A percentile compares a stretch with the other conserved stretches of the same genome.
Conservation (phyloP, 1,140 invertebrate species). For the Bombus sylvicola region DNA sequence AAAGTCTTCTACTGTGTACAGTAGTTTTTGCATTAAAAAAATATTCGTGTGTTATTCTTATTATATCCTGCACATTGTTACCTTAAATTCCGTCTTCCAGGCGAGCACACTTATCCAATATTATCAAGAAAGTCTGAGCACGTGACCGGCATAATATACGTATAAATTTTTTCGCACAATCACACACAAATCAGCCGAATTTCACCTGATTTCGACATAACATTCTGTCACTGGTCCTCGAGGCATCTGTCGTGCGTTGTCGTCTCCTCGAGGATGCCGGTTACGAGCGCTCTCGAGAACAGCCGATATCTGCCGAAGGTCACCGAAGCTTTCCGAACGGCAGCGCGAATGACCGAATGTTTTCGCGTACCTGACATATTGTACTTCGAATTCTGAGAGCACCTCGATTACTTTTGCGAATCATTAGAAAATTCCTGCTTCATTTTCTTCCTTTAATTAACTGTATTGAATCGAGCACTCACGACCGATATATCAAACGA, state of each 20-base stretch:
- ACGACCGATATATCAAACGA: too few species aligned
- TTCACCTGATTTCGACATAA: slow-evolving; percentile 51
- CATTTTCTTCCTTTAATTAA: background rate
- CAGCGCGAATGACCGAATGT: slow-evolving; percentile 32
- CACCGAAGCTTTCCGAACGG: slow-evolving; percentile 35
- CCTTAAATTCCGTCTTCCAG: slow-evolving; percentile 8
- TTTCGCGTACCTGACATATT: slow-evolving; percentile 48
- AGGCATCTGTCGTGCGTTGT: slow-evolving; percentile 51
- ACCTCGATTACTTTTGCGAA: background rate
- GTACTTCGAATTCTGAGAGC: slow-evolving; percentile 33
- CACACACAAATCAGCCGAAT: slow-evolving; percentile 34
- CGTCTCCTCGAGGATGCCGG: slow-evolving; percentile 56
- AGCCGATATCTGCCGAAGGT: slow-evolving; percentile 38
- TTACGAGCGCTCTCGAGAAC: slow-evolving; percentile 43
- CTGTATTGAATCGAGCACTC: too few species aligned
- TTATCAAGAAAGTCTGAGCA: background rate
- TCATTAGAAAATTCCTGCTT: background rate
- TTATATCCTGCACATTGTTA: slow-evolving; percentile 1
- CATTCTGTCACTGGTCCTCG: slow-evolving; percentile 57
- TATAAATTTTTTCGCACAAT: slow-evolving; percentile 12
- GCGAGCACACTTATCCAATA: slow-evolving; percentile 15
- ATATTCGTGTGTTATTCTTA: background rate
- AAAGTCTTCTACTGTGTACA: background rate
- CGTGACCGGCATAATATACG: slow-evolving; percentile 26
- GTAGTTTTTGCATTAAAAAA: slow-evolving; percentile 17